phyloP scores from a whole-genome alignment of 2,113 vertebrate genomes.

The Proteles cristata region DNA sequence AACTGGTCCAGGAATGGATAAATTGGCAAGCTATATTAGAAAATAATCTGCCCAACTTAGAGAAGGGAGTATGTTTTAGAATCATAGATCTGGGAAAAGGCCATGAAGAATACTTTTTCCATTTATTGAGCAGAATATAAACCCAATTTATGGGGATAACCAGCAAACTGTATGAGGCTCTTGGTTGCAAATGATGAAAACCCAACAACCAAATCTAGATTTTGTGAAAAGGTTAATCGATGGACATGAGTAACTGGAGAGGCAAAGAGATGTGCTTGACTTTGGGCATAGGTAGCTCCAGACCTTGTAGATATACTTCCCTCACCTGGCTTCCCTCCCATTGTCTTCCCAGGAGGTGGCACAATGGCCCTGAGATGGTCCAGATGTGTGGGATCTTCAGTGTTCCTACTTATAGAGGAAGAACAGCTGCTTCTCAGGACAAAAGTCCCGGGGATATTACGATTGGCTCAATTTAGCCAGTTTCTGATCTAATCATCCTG shows the following conservation, averaged over 20 bases:
- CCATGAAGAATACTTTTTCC: background rate
- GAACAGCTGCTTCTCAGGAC: background rate
- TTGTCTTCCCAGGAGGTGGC: background rate
- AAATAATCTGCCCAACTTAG: slow-evolving; percentile 13
- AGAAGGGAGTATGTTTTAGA: background rate
- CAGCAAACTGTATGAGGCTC: background rate
- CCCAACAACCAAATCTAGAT: background rate
- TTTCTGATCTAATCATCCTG: background rate
- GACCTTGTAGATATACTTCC: background rate
- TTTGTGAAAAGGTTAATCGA: background rate
- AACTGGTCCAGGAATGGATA: background rate
- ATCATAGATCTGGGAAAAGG: background rate
- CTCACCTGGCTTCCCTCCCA: background rate
- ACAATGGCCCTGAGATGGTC: background rate
- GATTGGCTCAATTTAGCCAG: background rate
- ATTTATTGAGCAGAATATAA: slow-evolving; percentile 45
- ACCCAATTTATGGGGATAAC: background rate
- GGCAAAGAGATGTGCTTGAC: background rate
- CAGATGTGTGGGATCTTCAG: background rate
- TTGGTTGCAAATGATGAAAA: background rate
- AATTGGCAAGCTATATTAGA: background rate
- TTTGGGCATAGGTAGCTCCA: background rate
- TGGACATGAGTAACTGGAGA: background rate
- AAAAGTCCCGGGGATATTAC: too few relatives aligned
- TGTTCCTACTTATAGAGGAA: background rate